Percentiles rank a stretch among this genome's conserved stretches.
phyloP scores from a whole-genome alignment of 1,140 invertebrate species.

The Heliconius hewitsoni region DNA sequence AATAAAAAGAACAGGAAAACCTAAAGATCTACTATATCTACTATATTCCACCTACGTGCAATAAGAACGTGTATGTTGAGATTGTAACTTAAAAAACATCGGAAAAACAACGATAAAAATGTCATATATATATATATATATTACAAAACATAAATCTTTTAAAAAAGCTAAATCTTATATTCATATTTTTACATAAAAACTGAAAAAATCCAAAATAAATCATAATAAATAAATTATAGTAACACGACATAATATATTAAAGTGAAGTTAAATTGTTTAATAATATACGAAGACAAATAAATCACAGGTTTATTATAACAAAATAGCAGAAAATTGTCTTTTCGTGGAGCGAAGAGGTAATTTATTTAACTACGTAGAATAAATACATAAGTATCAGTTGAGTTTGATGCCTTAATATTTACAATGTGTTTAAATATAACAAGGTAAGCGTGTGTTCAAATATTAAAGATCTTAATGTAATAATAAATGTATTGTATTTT shows the following conservation, averaged over 20 bases:
- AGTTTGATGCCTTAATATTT: slow-evolving; percentile 16
- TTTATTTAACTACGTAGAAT: slow-evolving; percentile 32
- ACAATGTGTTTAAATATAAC: neutral
- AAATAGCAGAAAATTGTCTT: slow-evolving; percentile 30
- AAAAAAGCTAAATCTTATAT: neutral
- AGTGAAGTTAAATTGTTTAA: neutral
- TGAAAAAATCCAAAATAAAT: neutral
- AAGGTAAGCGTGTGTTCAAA: neutral
- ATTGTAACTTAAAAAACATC: too few relatives aligned
- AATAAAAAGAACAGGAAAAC: too few relatives aligned
- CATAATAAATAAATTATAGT: neutral
- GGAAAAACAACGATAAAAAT: too few relatives aligned
- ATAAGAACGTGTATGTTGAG: too few relatives aligned
- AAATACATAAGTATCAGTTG: slow-evolving; percentile 21
- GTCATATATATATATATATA: too few relatives aligned
- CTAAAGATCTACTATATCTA: too few relatives aligned
- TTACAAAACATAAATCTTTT: too few relatives aligned
- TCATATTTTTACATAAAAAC: neutral
- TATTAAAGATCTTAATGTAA: too few relatives aligned
- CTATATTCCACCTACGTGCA: too few relatives aligned
- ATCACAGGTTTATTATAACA: slow-evolving; percentile 28
- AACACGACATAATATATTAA: neutral
- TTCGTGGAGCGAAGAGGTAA: slow-evolving; percentile 24
- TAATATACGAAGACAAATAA: slow-evolving; percentile 10
- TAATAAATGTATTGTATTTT: too few relatives aligned